A percentile compares a stretch with the other conserved stretches of the same genome.
Evolutionary conservation across 2,888 invertebrate genomes (phyloP).

Genomic region (Lycia hirtaria): DNA sequence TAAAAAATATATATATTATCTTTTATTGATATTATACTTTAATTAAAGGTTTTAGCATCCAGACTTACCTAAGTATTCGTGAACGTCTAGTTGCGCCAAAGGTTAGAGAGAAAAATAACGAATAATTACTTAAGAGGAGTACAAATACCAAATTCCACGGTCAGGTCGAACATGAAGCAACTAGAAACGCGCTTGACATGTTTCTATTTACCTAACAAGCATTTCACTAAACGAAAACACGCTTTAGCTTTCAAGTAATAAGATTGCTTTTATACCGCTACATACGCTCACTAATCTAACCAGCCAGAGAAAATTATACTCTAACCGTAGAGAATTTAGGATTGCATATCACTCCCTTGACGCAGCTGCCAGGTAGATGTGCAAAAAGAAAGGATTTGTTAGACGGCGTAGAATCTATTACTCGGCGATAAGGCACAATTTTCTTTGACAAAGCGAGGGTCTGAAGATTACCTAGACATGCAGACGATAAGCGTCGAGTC

Average conservation of each 20-base stretch:
- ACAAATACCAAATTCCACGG: slow-evolving; percentile 59
- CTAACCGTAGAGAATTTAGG: slow-evolving; percentile 50
- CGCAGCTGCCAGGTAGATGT: slow-evolving; percentile 52
- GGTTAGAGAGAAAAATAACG: slow-evolving; percentile 35
- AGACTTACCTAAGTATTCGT: not conserved
- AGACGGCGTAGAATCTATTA: slow-evolving; percentile 56
- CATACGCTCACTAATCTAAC: slow-evolving; percentile 33
- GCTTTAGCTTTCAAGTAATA: slow-evolving; percentile 47
- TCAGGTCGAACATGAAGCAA: slow-evolving; percentile 59
- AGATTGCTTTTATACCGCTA: slow-evolving; percentile 49
- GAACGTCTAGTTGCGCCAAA: slow-evolving; percentile 12
- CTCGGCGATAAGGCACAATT: slow-evolving; percentile 57
- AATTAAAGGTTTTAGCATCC: too few species aligned
- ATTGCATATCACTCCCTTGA: slow-evolving; percentile 54
- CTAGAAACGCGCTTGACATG: slow-evolving; percentile 57
- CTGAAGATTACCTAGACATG: slow-evolving; percentile 76
- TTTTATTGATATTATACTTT: too few species aligned
- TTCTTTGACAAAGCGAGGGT: slow-evolving; percentile 48
- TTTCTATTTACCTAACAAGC: slow-evolving; percentile 54
- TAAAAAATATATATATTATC: too few species aligned
- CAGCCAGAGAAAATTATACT: slow-evolving; percentile 53
- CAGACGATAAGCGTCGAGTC: slow-evolving; percentile 78
- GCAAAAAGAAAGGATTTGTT: slow-evolving; percentile 40
- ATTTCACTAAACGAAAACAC: slow-evolving; percentile 46
- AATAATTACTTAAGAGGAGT: slow-evolving; percentile 52